Evolutionary conservation across 2,797 vertebrate genomes (phyloP).

Genomic region (Gorsachius magnificus): DNA sequence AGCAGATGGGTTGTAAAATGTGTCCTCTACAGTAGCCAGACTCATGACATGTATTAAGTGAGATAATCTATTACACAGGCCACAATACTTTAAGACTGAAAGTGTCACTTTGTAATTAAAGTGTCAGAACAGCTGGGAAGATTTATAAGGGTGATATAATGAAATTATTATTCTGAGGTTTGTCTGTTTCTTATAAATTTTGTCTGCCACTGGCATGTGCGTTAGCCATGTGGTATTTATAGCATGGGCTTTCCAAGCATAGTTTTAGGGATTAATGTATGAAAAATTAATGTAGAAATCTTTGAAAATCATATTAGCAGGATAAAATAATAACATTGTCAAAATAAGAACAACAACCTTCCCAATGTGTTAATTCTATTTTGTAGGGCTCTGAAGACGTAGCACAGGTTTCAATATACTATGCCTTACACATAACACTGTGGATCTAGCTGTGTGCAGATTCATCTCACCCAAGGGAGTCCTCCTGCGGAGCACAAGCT

Average conservation of each 20-base stretch:
- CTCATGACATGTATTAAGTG: neutral
- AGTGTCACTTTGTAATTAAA: constrained; percentile 59
- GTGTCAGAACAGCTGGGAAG: constrained; percentile 20
- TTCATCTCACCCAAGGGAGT: neutral
- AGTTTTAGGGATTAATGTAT: constrained; percentile 15
- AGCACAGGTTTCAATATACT: neutral
- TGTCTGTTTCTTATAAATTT: constrained; percentile 28
- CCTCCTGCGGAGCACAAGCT: neutral
- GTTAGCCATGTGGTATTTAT: neutral
- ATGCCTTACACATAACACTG: neutral
- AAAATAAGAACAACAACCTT: constrained; percentile 8
- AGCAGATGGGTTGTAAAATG: neutral
- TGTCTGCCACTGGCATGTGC: neutral
- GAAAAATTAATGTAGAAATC: constrained; percentile 32
- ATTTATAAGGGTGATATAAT: constrained; percentile 42
- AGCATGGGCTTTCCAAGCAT: neutral
- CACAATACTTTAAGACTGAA: neutral
- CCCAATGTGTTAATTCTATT: neutral
- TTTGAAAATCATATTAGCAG: constrained; percentile 35
- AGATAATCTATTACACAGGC: constrained; percentile 24
- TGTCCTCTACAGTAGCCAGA: neutral
- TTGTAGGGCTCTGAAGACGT: neutral
- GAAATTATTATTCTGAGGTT: constrained; percentile 33
- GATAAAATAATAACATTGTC: constrained; percentile 22
- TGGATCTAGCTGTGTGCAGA: neutral